Evolutionary conservation across 2,797 vertebrate genomes (phyloP).

Genomic region (Lepilemur septentrionalis): DNA sequence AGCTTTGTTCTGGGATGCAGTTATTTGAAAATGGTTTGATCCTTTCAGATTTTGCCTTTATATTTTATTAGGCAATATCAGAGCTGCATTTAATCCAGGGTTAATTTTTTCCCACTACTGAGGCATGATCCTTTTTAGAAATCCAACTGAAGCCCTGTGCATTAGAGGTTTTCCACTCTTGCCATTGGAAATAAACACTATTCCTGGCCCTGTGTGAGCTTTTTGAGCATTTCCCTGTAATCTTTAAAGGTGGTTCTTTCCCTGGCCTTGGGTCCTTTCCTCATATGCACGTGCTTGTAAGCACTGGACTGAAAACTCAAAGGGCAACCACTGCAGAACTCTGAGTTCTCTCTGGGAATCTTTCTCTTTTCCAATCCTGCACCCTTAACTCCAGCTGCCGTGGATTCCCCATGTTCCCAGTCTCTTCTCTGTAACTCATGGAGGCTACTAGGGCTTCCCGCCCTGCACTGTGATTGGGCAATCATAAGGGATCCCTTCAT

Average conservation of each 20-base stretch:
- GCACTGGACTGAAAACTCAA: not conserved
- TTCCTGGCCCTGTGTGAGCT: not conserved
- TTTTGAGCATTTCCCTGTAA: not conserved
- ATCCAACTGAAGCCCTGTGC: not conserved
- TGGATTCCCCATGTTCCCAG: not conserved
- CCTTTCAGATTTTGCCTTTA: not conserved
- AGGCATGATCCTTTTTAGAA: not conserved
- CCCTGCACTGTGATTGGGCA: not conserved
- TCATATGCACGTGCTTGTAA: not conserved
- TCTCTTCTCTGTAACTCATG: not conserved
- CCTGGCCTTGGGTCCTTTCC: not conserved
- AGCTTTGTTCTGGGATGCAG: not conserved
- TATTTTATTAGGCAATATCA: not conserved
- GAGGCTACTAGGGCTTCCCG: no score
- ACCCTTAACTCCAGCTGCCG: no score
- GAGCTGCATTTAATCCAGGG: not conserved
- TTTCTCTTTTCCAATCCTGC: not conserved
- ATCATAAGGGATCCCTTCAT: not conserved
- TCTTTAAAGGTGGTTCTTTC: not conserved
- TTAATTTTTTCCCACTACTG: not conserved
- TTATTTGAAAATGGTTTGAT: not conserved
- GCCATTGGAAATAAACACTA: not conserved
- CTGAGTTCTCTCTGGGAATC: not conserved
- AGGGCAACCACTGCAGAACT: not conserved
- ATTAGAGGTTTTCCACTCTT: not conserved